Conservation (phyloP, 2,113 vertebrate species). For the Propithecus coquereli region DNA sequence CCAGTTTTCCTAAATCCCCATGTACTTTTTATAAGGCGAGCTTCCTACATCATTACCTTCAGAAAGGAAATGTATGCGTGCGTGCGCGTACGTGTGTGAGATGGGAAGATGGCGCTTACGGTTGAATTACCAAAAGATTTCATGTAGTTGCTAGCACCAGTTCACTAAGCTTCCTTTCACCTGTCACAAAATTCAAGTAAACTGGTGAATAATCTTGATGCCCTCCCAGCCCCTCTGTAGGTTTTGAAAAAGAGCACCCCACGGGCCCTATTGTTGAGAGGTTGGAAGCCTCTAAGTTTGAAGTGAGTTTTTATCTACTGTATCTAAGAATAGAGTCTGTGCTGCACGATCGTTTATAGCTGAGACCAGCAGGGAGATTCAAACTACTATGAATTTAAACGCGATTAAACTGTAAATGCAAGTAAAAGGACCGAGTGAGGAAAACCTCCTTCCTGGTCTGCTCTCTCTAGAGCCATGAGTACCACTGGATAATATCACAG, state of each 20-base stretch:
- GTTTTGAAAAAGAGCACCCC: not conserved
- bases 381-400: not conserved
- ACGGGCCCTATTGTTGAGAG: not conserved
- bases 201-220: not conserved
- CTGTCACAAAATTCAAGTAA: not conserved
- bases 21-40: not conserved
- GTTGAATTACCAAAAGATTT: not conserved
- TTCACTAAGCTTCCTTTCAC: not conserved
- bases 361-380: not conserved
- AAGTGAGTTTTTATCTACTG: not conserved
- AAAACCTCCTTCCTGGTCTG: not conserved
- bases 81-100: not conserved
- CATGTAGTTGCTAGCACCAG: not conserved
- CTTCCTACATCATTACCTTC: not conserved
- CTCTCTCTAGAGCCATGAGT: not conserved
- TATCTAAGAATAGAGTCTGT: not conserved
- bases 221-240: not conserved
- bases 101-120: not conserved
- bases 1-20: not conserved
- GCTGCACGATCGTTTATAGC: not conserved
- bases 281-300: not conserved
- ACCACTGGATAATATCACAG: not conserved
- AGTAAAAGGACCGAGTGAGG: not conserved
- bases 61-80: not conserved
- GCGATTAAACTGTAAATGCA: not conserved